Conservation (phyloP, 2,113 vertebrate genomes). For the Pantherophis guttatus region DNA sequence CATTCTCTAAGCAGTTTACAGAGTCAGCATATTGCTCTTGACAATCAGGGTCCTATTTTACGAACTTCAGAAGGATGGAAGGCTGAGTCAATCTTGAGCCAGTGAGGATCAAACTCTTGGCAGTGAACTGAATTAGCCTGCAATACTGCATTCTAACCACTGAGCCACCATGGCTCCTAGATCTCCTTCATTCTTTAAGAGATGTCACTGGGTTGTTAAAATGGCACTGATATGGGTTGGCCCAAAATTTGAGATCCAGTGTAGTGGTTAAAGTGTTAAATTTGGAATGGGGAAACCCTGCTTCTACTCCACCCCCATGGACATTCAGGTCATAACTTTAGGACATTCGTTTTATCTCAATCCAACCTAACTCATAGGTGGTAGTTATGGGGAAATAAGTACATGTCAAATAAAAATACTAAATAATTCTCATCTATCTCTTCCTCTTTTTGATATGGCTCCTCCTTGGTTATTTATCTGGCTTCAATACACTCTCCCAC, state of each 20-base stretch:
- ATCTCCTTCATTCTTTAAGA: background rate
- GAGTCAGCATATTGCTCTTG: no score
- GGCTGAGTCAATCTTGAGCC: background rate
- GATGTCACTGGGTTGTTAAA: background rate
- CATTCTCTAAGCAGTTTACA: no score
- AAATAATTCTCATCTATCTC: background rate
- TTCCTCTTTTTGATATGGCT: background rate
- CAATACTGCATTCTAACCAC: background rate
- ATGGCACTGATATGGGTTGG: background rate
- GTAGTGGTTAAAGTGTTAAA: background rate
- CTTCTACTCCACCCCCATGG: background rate
- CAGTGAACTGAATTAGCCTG: background rate
- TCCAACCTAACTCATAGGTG: background rate
- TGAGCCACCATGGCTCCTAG: background rate
- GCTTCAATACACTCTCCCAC: background rate
- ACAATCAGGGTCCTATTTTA: no score
- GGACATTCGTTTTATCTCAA: background rate
- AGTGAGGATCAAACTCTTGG: background rate
- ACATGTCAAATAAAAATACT: background rate
- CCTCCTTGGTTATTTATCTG: background rate
- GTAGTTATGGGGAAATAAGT: background rate
- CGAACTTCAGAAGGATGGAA: background rate
- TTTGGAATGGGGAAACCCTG: background rate
- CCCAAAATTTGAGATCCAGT: background rate
- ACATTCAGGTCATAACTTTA: background rate